Evolutionary conservation across 2,797 vertebrate species (phyloP).

Genomic region (Sebastes steindachneri): DNA sequence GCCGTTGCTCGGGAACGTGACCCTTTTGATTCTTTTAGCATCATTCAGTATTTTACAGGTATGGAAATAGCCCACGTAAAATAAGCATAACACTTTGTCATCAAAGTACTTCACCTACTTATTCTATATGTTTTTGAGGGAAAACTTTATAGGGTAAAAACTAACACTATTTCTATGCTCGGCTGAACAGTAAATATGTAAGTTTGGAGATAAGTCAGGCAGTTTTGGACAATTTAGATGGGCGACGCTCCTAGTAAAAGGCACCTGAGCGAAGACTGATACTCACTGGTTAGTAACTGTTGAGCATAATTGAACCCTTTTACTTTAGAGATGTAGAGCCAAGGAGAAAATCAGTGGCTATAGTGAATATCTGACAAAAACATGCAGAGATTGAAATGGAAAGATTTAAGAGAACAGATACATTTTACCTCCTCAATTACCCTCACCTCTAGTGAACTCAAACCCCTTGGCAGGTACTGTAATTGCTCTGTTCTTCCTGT

Average conservation of each 20-base stretch:
- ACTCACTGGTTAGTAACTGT: conserved; percentile 14
- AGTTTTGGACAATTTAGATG: not conserved
- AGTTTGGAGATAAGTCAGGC: not conserved
- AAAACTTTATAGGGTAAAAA: not conserved
- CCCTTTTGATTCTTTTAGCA: conserved; percentile 19
- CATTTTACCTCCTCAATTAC: conserved; percentile 61
- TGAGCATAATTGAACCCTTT: conserved; percentile 38
- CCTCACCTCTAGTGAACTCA: conserved; percentile 70
- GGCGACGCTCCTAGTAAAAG: not conserved
- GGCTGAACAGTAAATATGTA: not conserved
- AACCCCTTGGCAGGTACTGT: conserved; percentile 78
- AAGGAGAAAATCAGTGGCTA: not conserved
- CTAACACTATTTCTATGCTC: not conserved
- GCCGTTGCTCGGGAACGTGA: conserved; percentile 25
- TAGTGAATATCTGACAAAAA: conserved; percentile 30
- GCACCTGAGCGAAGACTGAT: not conserved
- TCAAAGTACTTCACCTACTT: not conserved
- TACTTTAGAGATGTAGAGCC: conserved; percentile 11
- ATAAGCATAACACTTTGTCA: not conserved
- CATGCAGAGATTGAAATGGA: conserved; percentile 22
- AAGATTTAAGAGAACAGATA: conserved; percentile 42
- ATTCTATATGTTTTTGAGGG: not conserved
- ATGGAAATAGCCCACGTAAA: not conserved
- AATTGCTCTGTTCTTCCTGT: conserved; percentile 91
- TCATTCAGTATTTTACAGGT: not conserved